Evolutionary conservation across 1,140 invertebrate species (phyloP), one percentile per base, ranked within the genome.

Genomic region (Drosophila gunungcola): DNA sequence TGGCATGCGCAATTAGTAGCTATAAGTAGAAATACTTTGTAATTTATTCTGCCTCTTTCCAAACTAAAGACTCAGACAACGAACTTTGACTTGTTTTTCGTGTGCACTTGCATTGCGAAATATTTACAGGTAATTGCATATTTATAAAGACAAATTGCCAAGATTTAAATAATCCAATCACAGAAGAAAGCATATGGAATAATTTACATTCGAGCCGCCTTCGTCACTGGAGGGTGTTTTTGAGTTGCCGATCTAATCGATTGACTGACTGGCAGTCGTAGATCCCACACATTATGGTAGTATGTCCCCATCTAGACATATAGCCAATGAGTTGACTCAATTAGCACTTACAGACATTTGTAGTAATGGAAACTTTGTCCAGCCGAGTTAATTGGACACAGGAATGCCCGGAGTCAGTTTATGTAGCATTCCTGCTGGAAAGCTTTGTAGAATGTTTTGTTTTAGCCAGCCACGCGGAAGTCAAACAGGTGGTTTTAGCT

Each of bases 11-110:
- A 78, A 81, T 69, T 69, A 80, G 42, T 27, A 21, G 9, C 49
- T 76, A 61, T 55, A 57, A 43, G 45, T 36, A 6, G 1, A 1
- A 21, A 21, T 46, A 43, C 11, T n/a, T 43, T n/a, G 38, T 62
- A 58, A 65, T 74, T 74, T 63, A 74, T 81, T 62, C 39, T 21
- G 36, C 6, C n/a, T 13, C 63, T 64, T 21, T 3, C 38, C 25
- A 53, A 67, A 73, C 83, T 58, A 88, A 88, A 88, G 83, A 86
- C 83, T 83, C 16, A 61, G 60, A 29, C 73, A 45, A 73, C 80
- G 76, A 88, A 88, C 84, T 89, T 65, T 89, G 55, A 77, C 70
- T 55, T 52, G 42, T 55, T 80, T 55, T 53, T 51, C 49, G 43
- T 49, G 58, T 43, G 56, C 34, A n/a, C 32, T 39, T 13, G 29